Evolutionary conservation across 2,113 vertebrate genomes (phyloP), one percentile per base, ranked within the genome.

Genomic region (Nerophis lumbriciformis): DNA sequence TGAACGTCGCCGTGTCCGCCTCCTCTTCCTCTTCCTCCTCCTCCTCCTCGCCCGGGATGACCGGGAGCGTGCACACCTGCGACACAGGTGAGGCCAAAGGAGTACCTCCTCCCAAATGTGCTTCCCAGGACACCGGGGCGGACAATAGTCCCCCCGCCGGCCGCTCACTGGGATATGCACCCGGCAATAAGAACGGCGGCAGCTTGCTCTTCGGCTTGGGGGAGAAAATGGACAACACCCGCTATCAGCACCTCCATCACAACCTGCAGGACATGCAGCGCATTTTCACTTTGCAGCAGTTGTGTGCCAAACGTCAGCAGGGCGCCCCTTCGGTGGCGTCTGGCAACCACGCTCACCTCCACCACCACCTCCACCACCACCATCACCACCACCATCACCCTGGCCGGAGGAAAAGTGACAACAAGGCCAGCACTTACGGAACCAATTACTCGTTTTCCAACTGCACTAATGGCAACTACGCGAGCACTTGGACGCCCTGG

Each of bases 341-440:
- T 53, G 79, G 69, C 56, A 83, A 71, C 59, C 90, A 89, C 79
- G 65, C 78, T 55, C 91, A 93, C 78, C 90, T 82, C 77, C 93
- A 94, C 77, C 93, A 94, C 66, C 94, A 48, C 7, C 54, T 12
- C 10, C 57, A 59, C 10, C 8, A 14, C 8, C 14, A 93, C 78
- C 90, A 83, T 77, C 19, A 19, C 28, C 28, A 28, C 28, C 28
- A 28, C 28, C 93, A 94, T 77, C 94, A 94, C 68, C 95, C 96
- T 0, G 91, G 93, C 84, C 92, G 94, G 1, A 93, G 95, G 93
- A 98, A 95, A 94, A 92, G 92, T 51, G 95, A 98, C 79, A 99
- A 99, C 79, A 97, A 97, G 88, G 95, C 95, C 68, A 99, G 95
- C 91, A 98, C 95, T 38, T 97, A 95, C 83, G 95, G 95, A 58